Evolutionary conservation across 2,888 invertebrate genomes (phyloP).

Genomic region (Xanthorhoe designata): DNA sequence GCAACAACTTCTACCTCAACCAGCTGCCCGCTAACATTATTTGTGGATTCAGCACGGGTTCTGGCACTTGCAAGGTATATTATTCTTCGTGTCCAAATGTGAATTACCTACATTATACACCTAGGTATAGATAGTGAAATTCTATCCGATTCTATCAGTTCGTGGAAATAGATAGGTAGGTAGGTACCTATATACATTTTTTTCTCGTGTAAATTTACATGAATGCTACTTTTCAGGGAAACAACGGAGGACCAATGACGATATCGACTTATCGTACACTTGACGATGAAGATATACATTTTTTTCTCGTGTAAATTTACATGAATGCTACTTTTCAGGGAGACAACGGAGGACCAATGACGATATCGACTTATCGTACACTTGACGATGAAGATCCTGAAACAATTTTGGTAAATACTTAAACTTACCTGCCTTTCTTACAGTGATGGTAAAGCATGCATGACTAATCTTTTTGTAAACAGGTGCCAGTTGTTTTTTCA

Average conservation of each 20-base stretch:
- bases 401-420: slow-evolving; percentile 65
- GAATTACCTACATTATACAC: too few species aligned
- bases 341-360: slow-evolving; percentile 79
- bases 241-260: slow-evolving; percentile 79
- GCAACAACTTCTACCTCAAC: slow-evolving; percentile 63
- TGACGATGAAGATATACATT: slow-evolving; percentile 38
- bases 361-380: slow-evolving; percentile 60
- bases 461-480: too few species aligned
- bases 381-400: slow-evolving; percentile 55
- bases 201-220: too few species aligned
- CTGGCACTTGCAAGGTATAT: slow-evolving; percentile 79
- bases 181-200: too few species aligned
- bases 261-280: slow-evolving; percentile 61
- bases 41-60: slow-evolving; percentile 59
- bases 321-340: slow-evolving; percentile 66
- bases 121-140: too few species aligned
- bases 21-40: slow-evolving; percentile 63
- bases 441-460: too few species aligned
- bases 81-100: too few species aligned
- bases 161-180: too few species aligned
- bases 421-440: background rate
- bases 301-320: too few species aligned
- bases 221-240: slow-evolving; percentile 67
- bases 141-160: too few species aligned
- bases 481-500: too few species aligned